A percentile compares a stretch with the other conserved stretches of the same genome.
phyloP scores from a whole-genome alignment of 2,888 invertebrate genomes.

The Rutpela maculata region DNA sequence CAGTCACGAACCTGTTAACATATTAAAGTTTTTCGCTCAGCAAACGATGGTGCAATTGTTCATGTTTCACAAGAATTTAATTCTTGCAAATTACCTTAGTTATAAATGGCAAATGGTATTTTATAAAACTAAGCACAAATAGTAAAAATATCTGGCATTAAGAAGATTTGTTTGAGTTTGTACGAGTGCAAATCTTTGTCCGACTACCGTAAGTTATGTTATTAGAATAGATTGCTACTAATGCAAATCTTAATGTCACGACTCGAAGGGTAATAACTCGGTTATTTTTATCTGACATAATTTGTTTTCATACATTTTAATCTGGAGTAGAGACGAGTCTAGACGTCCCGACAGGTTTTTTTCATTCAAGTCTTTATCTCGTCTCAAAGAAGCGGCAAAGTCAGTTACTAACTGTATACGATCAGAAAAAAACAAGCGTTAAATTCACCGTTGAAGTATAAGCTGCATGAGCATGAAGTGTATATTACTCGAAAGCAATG shows the following conservation, averaged over 20 bases:
- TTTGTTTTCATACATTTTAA: slow-evolving; percentile 7
- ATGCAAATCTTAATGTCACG: background rate
- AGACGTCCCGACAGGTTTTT: slow-evolving; percentile 7
- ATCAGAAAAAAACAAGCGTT: background rate
- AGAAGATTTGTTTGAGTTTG: too few species aligned
- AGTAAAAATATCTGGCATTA: too few species aligned
- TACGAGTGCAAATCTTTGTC: background rate
- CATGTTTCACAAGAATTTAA: too few species aligned
- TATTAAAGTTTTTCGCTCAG: too few species aligned
- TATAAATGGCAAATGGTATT: too few species aligned
- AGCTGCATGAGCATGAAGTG: too few species aligned
- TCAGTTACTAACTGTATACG: background rate
- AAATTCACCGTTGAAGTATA: too few species aligned
- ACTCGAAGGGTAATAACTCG: background rate
- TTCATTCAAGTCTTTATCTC: background rate
- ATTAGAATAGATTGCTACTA: background rate
- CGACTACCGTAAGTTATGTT: background rate
- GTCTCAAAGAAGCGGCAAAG: slow-evolving; percentile 3
- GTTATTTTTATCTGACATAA: slow-evolving; percentile 9
- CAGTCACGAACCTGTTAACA: too few species aligned
- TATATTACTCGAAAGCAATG: too few species aligned
- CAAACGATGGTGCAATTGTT: too few species aligned
- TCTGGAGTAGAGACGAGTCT: background rate
- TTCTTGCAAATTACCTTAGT: too few species aligned
- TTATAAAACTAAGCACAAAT: too few species aligned